Percentiles rank a stretch among this genome's conserved stretches.
Evolutionary conservation across 2,797 vertebrate genomes (phyloP).

Genomic region (Kryptopterus vitreolus): DNA sequence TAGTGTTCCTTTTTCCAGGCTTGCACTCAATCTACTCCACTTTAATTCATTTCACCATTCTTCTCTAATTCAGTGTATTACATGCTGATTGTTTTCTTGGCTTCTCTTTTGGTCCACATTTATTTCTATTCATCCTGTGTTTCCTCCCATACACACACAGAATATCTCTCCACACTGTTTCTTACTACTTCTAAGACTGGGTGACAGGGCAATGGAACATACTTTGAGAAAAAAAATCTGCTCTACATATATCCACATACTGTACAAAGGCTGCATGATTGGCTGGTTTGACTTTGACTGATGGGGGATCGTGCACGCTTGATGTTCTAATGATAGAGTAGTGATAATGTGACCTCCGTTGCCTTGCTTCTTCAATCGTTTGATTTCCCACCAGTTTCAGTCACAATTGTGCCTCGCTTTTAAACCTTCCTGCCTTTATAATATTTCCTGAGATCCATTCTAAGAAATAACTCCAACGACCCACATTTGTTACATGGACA

Average conservation of each 20-base stretch:
- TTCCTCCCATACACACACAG: background rate
- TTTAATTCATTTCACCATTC: background rate
- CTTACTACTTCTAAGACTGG: background rate
- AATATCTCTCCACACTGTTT: background rate
- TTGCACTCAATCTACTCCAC: background rate
- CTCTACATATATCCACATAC: too few species aligned
- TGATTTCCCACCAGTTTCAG: background rate
- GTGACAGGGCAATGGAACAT: background rate
- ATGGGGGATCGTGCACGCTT: background rate
- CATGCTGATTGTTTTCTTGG: background rate
- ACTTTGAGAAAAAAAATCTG: background rate
- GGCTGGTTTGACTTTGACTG: too few species aligned
- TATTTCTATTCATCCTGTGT: background rate
- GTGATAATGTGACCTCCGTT: background rate
- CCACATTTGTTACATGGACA: too few species aligned
- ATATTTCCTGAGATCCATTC: background rate
- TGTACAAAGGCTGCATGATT: too few species aligned
- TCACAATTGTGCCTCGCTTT: too few species aligned
- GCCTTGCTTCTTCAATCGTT: background rate
- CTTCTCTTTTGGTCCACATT: background rate
- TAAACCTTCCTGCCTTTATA: background rate
- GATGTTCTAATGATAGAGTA: background rate
- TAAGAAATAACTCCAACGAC: too few species aligned
- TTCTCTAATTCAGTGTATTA: background rate
- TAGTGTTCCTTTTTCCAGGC: background rate